Evolutionary conservation across 1,140 invertebrate species (phyloP).

Genomic region (Nilaparvata lugens): DNA sequence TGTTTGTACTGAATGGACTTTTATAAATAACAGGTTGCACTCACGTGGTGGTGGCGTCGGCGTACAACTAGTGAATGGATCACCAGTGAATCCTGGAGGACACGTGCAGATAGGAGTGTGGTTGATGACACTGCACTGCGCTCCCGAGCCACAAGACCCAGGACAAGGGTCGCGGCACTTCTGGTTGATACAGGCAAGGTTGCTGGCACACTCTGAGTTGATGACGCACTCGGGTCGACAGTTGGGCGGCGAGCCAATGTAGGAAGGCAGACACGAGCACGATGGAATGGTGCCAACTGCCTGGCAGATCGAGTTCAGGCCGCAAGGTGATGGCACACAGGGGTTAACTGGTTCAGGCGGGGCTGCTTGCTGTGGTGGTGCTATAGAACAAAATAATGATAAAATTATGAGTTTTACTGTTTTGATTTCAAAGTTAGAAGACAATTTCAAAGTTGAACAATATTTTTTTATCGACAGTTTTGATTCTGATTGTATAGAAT

Average conservation of each 20-base stretch:
- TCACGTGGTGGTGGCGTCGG: constrained; percentile 21
- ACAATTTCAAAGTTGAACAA: too few species aligned
- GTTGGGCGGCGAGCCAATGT: constrained; percentile 33
- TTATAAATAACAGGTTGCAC: not conserved
- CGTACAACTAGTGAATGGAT: constrained; percentile 28
- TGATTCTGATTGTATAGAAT: too few species aligned
- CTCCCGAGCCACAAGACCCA: constrained; percentile 42
- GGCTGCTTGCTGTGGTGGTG: constrained; percentile 28
- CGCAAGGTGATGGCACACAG: constrained; percentile 44
- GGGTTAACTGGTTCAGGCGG: constrained; percentile 37
- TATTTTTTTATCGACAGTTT: too few species aligned
- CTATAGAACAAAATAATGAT: constrained; percentile 25
- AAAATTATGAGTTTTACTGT: too few species aligned
- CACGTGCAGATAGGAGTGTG: constrained; percentile 39
- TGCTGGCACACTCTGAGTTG: constrained; percentile 37
- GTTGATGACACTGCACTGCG: constrained; percentile 38
- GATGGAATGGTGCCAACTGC: constrained; percentile 29
- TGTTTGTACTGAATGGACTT: too few species aligned
- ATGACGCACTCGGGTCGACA: constrained; percentile 31
- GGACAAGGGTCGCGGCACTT: constrained; percentile 37
- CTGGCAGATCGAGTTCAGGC: constrained; percentile 37
- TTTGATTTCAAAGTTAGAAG: too few species aligned
- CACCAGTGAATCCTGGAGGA: constrained; percentile 35
- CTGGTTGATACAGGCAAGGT: constrained; percentile 34
- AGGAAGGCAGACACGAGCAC: constrained; percentile 36